Percentiles rank a stretch among this genome's conserved stretches.
phyloP scores from a whole-genome alignment of 2,797 vertebrate species.

The Fringilla coelebs region DNA sequence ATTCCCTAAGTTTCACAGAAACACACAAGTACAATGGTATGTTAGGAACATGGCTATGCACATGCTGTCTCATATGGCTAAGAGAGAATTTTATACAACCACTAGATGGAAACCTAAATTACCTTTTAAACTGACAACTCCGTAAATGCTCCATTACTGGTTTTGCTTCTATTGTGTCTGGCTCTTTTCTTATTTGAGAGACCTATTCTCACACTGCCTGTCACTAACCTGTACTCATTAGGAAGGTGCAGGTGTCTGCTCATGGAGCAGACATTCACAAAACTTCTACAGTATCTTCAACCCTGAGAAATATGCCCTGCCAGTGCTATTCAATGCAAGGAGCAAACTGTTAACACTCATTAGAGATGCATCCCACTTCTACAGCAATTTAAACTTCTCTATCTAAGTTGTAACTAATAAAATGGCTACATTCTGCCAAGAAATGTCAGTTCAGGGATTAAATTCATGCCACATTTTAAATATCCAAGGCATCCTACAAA shows the following conservation, averaged over 20 bases:
- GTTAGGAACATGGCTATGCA: not conserved
- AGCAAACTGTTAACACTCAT: not conserved
- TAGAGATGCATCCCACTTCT: not conserved
- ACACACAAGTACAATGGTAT: not conserved
- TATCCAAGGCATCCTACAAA: not conserved
- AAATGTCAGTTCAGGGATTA: not conserved
- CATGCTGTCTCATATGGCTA: not conserved
- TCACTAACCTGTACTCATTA: not conserved
- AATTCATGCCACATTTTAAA: not conserved
- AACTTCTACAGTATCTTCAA: not conserved
- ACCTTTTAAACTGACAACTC: not conserved
- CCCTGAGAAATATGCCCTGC: not conserved
- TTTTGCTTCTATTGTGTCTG: not conserved
- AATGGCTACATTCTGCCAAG: not conserved
- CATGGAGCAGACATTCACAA: not conserved
- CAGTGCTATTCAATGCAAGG: not conserved
- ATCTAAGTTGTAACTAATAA: not conserved
- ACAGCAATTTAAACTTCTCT: not conserved
- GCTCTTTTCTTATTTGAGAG: not conserved
- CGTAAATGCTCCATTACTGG: not conserved
- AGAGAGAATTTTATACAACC: slow-evolving; percentile 30
- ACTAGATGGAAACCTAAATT: slow-evolving; percentile 65
- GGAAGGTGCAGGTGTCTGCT: not conserved
- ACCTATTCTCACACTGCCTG: not conserved
- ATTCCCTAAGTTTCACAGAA: not conserved